Evolutionary conservation across 2,888 invertebrate genomes (phyloP).

Genomic region (Eupithecia vulgata): DNA sequence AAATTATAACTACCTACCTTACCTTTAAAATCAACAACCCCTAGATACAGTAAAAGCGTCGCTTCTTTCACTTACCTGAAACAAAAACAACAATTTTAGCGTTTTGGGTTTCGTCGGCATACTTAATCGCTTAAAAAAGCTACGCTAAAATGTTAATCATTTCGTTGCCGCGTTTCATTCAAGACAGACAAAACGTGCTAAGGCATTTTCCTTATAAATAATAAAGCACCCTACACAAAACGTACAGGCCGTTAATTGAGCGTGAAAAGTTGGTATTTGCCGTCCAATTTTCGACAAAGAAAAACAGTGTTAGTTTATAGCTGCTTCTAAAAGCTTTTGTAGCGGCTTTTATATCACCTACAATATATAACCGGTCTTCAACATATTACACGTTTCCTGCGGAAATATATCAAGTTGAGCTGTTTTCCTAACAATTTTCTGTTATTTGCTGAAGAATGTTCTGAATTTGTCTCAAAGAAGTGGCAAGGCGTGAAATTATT

Average conservation of each 20-base stretch:
- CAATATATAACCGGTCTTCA: constrained; percentile 68
- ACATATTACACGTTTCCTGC: constrained; percentile 66
- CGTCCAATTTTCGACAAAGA: constrained; percentile 47
- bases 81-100: constrained; percentile 5
- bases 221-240: constrained; percentile 34
- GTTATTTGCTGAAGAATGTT: constrained; percentile 61
- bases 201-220: constrained; percentile 33
- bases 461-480: constrained; percentile 52
- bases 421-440: constrained; percentile 67
- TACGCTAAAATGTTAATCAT: neutral
- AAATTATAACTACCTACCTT: neutral
- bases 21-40: neutral
- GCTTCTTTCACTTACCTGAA: constrained; percentile 8
- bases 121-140: constrained; percentile 2
- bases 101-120: neutral
- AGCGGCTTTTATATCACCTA: constrained; percentile 61
- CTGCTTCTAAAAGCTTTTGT: constrained; percentile 60
- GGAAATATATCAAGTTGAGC: constrained; percentile 67
- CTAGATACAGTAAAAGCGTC: neutral
- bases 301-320: constrained; percentile 56
- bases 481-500: constrained; percentile 33
- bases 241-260: constrained; percentile 44
- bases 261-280: constrained; percentile 39
- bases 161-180: neutral
- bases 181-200: constrained; percentile 20